A percentile compares a stretch with the other conserved stretches of the same genome.
These are phyloP conservation scores for Campylorhamphus procurvoides DNA, from an alignment of 2,113 vertebrate genomes.

Conservation along the genomic window DNA sequence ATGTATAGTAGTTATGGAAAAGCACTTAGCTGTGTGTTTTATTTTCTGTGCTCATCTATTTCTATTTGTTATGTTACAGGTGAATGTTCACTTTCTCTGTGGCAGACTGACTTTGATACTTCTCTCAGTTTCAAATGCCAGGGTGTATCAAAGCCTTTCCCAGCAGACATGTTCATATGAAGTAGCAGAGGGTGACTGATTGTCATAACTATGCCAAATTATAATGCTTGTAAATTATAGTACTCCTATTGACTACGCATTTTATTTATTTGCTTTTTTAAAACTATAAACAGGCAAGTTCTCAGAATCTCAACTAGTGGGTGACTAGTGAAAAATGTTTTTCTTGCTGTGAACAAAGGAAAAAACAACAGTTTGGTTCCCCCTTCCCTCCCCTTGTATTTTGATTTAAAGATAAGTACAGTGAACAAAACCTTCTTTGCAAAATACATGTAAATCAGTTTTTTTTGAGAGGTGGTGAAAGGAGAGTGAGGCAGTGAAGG, in stretches of 20 bases:
- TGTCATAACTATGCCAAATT: constrained; percentile 5
- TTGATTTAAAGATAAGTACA: not conserved
- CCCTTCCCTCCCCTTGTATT: not conserved
- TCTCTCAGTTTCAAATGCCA: not conserved
- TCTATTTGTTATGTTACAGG: constrained; percentile 19
- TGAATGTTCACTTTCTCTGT: constrained; percentile 38
- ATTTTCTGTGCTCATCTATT: not conserved
- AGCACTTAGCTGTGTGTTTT: not conserved
- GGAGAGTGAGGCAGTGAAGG: not conserved
- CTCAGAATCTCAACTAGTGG: not conserved
- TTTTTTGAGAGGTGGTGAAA: not conserved
- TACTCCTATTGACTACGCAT: not conserved
- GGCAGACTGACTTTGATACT: constrained; percentile 1
- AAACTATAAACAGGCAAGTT: not conserved
- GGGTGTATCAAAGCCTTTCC: not conserved
- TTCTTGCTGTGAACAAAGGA: not conserved
- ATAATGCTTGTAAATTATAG: not conserved
- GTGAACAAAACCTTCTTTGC: not conserved
- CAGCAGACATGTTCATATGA: not conserved
- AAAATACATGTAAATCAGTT: not conserved
- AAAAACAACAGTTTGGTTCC: not conserved
- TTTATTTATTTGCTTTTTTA: not conserved
- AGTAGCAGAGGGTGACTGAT: not conserved
- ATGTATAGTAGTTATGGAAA: not conserved
- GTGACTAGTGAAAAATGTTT: not conserved